Evolutionary conservation across 1,140 invertebrate species (phyloP).

Genomic region (Cydia strobilella): DNA sequence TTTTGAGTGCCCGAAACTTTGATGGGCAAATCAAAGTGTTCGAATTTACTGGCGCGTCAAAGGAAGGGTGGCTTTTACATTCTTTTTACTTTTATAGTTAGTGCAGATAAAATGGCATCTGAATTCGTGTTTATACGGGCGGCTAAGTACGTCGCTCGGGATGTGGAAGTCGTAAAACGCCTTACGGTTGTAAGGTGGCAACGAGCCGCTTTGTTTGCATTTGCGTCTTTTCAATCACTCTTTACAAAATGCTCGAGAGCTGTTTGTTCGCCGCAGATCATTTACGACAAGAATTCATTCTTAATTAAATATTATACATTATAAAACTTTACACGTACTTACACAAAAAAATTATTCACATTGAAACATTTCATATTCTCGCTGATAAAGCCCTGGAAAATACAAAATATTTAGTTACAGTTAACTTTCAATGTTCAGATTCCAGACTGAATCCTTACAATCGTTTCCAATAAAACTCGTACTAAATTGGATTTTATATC

Average conservation of each 20-base stretch:
- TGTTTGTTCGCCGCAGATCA: background rate
- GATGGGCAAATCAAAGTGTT: slow-evolving; percentile 77
- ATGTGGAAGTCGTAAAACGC: slow-evolving; percentile 40
- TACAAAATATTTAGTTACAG: slow-evolving; percentile 28
- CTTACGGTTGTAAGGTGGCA: slow-evolving; percentile 41
- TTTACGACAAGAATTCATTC: too few relatives aligned
- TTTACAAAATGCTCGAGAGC: background rate
- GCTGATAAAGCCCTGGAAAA: background rate
- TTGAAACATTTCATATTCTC: background rate
- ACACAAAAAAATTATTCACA: background rate
- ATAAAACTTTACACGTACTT: too few relatives aligned
- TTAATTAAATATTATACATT: too few relatives aligned
- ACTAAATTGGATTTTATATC: slow-evolving; percentile 47
- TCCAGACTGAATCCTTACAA: slow-evolving; percentile 16
- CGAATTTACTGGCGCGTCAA: slow-evolving; percentile 62
- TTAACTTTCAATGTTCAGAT: slow-evolving; percentile 25
- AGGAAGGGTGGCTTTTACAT: slow-evolving; percentile 63
- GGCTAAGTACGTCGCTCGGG: slow-evolving; percentile 34
- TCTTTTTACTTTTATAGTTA: slow-evolving; percentile 76
- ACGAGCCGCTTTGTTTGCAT: slow-evolving; percentile 28
- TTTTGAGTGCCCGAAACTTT: slow-evolving; percentile 79
- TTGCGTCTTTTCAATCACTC: slow-evolving; percentile 2
- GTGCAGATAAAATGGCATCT: slow-evolving; percentile 70
- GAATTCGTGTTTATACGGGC: slow-evolving; percentile 53
- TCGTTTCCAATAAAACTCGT: slow-evolving; percentile 46